phyloP scores from a whole-genome alignment of 2,113 vertebrate genomes.

The Mobula birostris region DNA sequence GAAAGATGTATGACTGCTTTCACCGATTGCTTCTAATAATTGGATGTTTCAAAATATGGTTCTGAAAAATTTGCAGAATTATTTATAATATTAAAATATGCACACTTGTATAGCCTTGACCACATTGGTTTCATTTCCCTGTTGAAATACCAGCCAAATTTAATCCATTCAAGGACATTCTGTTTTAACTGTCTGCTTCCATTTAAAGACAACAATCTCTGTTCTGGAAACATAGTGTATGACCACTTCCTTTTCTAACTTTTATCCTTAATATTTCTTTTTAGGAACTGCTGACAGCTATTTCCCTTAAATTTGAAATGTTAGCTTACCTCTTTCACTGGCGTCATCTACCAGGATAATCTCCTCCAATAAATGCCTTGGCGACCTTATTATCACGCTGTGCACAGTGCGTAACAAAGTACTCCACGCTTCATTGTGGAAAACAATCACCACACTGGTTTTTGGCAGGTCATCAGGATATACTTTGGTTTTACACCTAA shows the following conservation, averaged over 20 bases:
- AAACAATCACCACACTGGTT: conserved; percentile 94
- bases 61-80: too few species aligned
- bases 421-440: conserved; percentile 97
- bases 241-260: conserved; percentile 21
- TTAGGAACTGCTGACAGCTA: conserved; percentile 1
- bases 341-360: conserved; percentile 93
- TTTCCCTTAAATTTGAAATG: not conserved
- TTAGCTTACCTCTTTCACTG: conserved; percentile 83
- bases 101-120: not conserved
- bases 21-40: not conserved
- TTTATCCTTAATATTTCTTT: not conserved
- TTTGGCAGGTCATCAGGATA: conserved; percentile 88
- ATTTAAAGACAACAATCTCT: not conserved
- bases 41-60: too few species aligned
- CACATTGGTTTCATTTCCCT: not conserved
- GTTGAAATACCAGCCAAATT: not conserved
- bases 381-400: conserved; percentile 89
- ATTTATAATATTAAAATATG: not conserved
- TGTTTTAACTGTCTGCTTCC: not conserved
- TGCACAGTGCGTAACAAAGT: conserved; percentile 90
- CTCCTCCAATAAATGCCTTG: conserved; percentile 84
- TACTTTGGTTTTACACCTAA: conserved; percentile 92
- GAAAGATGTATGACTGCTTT: not conserved
- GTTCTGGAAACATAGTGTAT: not conserved
- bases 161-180: not conserved